A percentile compares a stretch with the other conserved stretches of the same genome.
Evolutionary conservation across 2,888 invertebrate species (phyloP).

Genomic region (Rhamnusium bicolor): DNA sequence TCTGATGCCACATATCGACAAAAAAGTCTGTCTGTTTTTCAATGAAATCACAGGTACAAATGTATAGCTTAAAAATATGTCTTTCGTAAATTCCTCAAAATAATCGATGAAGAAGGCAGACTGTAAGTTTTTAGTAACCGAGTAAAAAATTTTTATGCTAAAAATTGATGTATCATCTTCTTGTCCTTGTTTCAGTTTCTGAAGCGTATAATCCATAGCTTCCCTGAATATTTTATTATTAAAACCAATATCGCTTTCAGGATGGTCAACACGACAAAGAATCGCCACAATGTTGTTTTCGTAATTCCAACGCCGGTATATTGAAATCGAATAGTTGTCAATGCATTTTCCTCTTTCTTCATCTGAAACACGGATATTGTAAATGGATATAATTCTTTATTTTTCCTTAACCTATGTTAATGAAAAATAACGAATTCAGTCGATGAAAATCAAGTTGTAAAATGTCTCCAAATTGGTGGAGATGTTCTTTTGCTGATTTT

Average conservation of each 20-base stretch:
- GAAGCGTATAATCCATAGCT: conserved; percentile 73
- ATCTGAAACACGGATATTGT: conserved; percentile 74
- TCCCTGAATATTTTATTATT: conserved; percentile 73
- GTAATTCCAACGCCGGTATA: conserved; percentile 90
- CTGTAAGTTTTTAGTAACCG: conserved; percentile 75
- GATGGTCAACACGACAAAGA: conserved; percentile 81
- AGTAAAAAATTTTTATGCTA: conserved; percentile 85
- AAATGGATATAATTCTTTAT: not conserved
- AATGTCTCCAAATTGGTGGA: no score
- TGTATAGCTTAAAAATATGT: conserved; percentile 77
- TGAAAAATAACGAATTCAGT: no score
- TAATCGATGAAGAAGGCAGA: conserved; percentile 69
- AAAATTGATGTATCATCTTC: conserved; percentile 76
- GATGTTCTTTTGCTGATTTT: no score
- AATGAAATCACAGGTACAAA: conserved; percentile 86
- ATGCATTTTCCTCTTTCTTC: conserved; percentile 93
- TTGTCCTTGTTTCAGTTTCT: conserved; percentile 74
- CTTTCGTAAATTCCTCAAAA: conserved; percentile 71
- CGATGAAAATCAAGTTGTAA: no score
- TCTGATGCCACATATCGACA: conserved; percentile 87
- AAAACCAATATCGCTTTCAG: conserved; percentile 47
- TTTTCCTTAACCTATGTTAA: no score
- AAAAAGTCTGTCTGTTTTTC: conserved; percentile 86
- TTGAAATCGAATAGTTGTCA: conserved; percentile 86
- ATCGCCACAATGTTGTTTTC: conserved; percentile 90